Conservation (phyloP, 2,888 invertebrate species). For the Frankliniella intonsa region DNA sequence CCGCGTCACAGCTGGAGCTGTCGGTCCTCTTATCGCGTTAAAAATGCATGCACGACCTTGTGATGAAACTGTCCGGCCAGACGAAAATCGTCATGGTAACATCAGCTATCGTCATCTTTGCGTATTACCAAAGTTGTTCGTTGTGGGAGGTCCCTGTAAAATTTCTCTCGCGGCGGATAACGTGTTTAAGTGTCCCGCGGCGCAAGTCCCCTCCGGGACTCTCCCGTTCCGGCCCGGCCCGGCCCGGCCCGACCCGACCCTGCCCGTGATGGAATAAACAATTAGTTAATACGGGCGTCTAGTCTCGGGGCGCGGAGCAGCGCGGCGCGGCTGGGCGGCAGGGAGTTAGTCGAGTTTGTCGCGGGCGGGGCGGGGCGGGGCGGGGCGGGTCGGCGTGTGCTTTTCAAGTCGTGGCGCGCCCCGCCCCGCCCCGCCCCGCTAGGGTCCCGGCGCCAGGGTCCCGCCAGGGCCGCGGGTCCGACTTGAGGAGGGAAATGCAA, state of each 20-base stretch:
- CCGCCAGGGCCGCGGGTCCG: neutral
- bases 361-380: too few species aligned
- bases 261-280: constrained; percentile 1
- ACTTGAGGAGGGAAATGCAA: neutral
- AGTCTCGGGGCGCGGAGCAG: neutral
- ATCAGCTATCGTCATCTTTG: too few species aligned
- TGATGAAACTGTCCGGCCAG: too few species aligned
- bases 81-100: too few species aligned
- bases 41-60: too few species aligned
- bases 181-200: neutral
- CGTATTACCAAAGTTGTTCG: too few species aligned
- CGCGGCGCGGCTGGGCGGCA: neutral
- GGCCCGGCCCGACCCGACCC: neutral
- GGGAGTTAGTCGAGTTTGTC: neutral
- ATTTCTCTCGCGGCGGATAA: neutral
- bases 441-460: too few species aligned
- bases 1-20: too few species aligned
- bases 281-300: neutral
- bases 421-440: too few species aligned
- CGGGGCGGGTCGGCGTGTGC: neutral
- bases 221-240: too few species aligned
- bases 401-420: neutral
- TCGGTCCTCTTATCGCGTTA: too few species aligned
- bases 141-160: neutral
- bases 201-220: neutral